These are phyloP conservation scores for Drosophila ambigua DNA, from an alignment of 1,140 invertebrate genomes.

Conservation along the genomic window DNA sequence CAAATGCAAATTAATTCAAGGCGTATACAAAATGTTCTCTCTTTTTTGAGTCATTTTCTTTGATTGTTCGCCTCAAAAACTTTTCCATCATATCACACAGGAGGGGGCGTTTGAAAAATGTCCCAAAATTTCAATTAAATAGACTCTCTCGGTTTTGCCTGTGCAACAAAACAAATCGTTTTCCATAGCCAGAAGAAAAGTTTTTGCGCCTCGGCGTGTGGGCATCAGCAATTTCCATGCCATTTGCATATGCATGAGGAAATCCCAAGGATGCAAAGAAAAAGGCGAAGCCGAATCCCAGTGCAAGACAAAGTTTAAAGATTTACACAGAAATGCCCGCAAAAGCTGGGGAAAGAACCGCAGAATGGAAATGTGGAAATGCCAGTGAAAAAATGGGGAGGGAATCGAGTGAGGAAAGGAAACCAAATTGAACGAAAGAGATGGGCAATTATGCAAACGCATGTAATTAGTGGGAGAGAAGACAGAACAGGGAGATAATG, in stretches of 20 bases:
- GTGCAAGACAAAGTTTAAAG: conserved; percentile 50
- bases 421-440: conserved; percentile 67
- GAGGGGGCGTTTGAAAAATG: background rate
- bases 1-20: conserved; percentile 27
- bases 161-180: conserved; percentile 52
- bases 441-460: conserved; percentile 74
- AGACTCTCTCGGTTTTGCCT: conserved; percentile 23
- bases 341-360: conserved; percentile 13
- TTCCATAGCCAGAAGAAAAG: conserved; percentile 43
- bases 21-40: conserved; percentile 38
- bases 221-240: conserved; percentile 63
- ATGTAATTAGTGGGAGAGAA: conserved; percentile 63
- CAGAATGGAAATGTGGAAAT: conserved; percentile 13
- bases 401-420: conserved; percentile 20
- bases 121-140: conserved; percentile 48
- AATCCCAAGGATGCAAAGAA: conserved; percentile 6
- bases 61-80: conserved; percentile 35
- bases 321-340: conserved; percentile 61
- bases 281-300: conserved; percentile 7
- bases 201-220: conserved; percentile 61
- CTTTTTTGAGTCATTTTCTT: conserved; percentile 35
- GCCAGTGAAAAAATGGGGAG: background rate
- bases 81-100: conserved; percentile 32
- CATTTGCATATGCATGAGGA: conserved; percentile 75
- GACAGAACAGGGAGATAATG: background rate